These are phyloP conservation scores for Ochropacha duplaris DNA, from an alignment of 2,888 invertebrate genomes.

Conservation along the genomic window DNA sequence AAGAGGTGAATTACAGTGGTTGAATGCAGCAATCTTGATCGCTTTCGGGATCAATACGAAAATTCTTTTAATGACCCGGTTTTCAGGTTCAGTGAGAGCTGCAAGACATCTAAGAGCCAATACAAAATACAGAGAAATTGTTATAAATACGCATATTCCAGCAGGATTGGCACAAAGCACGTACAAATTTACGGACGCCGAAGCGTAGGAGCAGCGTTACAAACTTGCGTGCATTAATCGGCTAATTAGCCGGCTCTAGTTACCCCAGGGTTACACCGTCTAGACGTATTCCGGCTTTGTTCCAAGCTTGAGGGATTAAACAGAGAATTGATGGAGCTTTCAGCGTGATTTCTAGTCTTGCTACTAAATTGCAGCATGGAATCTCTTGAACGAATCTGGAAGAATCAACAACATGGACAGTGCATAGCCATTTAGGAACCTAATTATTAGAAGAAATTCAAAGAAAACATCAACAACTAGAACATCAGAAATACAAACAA, in stretches of 20 bases:
- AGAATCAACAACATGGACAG: neutral
- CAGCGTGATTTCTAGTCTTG: slow-evolving; percentile 18
- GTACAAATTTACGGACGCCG: neutral
- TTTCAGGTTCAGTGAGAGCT: neutral
- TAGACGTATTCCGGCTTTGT: slow-evolving; percentile 58
- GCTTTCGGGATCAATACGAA: neutral
- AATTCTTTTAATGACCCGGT: neutral
- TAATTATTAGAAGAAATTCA: neutral
- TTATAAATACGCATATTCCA: neutral
- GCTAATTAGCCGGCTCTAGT: slow-evolving; percentile 54
- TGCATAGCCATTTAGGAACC: too few species aligned
- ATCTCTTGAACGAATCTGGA: neutral
- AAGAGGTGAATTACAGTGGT: slow-evolving; percentile 30
- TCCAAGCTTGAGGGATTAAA: slow-evolving; percentile 30
- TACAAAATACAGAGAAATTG: neutral
- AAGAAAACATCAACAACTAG: neutral
- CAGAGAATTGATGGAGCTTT: slow-evolving; percentile 31
- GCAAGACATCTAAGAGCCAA: too few species aligned
- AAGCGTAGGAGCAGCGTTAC: slow-evolving; percentile 17
- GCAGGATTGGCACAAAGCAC: neutral
- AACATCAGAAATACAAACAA: neutral
- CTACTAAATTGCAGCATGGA: neutral
- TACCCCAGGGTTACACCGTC: slow-evolving; percentile 45
- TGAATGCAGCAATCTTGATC: slow-evolving; percentile 2
- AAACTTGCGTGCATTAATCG: slow-evolving; percentile 44